Conservation (phyloP, 2,797 vertebrate species). For the Chaunax sp. region DNA sequence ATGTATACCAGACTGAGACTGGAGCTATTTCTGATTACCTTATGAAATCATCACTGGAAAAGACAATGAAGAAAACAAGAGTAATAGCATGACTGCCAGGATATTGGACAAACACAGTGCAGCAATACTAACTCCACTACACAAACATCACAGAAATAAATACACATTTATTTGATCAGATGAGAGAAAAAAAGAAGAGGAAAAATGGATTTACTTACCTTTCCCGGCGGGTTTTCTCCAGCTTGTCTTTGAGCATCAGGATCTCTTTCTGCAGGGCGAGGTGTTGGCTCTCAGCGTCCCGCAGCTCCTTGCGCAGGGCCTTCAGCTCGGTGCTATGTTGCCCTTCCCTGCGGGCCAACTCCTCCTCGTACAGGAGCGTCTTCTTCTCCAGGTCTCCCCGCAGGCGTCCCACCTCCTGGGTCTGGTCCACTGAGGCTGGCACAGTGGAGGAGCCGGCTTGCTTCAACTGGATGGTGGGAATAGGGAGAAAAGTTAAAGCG, state of each 20-base stretch:
- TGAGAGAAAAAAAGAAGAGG: background rate
- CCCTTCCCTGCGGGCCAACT: slow-evolving; percentile 89
- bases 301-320: slow-evolving; percentile 92
- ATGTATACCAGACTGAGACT: slow-evolving; percentile 9
- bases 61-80: slow-evolving; percentile 30
- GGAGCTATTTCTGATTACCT: slow-evolving; percentile 59
- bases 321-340: slow-evolving; percentile 91
- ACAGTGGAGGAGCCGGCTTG: slow-evolving; percentile 84
- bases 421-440: slow-evolving; percentile 86
- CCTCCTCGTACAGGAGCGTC: slow-evolving; percentile 91
- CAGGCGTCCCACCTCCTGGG: slow-evolving; percentile 92
- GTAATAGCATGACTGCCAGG: slow-evolving; percentile 1
- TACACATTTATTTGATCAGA: background rate
- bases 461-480: slow-evolving; percentile 83
- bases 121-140: background rate
- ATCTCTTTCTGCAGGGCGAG: slow-evolving; percentile 97
- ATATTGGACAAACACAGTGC: background rate
- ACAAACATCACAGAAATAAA: background rate
- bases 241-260: slow-evolving; percentile 96
- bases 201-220: slow-evolving; percentile 78
- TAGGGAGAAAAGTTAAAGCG: background rate
- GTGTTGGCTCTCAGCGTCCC: slow-evolving; percentile 95
- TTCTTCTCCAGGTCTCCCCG: slow-evolving; percentile 96
- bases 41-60: slow-evolving; percentile 65
- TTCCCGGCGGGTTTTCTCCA: slow-evolving; percentile 95